Evolutionary conservation across 2,888 invertebrate species (phyloP).

Genomic region (Gari tellinella): DNA sequence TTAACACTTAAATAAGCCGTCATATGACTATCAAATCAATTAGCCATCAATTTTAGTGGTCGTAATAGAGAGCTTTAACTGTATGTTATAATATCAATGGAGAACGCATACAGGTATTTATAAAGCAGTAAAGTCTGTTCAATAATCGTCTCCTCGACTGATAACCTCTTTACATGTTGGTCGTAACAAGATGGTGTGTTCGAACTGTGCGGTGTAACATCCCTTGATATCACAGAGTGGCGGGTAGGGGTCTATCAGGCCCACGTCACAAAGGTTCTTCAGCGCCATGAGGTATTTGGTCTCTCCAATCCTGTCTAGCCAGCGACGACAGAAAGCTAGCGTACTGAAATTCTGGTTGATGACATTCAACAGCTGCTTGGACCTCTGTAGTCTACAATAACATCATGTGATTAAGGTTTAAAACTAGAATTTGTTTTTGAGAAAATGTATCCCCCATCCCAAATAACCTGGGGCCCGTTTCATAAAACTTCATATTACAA

Average conservation of each 20-base stretch:
- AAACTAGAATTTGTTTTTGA: too few relatives aligned
- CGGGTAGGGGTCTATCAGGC: slow-evolving; percentile 98
- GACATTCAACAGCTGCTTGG: slow-evolving; percentile 94
- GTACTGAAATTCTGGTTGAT: slow-evolving; percentile 99
- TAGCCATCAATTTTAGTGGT: too few relatives aligned
- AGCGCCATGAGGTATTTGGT: slow-evolving; percentile 99
- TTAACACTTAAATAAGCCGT: too few relatives aligned
- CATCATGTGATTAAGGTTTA: too few relatives aligned
- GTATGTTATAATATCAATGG: too few relatives aligned
- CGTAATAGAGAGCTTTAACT: too few relatives aligned
- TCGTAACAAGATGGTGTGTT: slow-evolving; percentile 98
- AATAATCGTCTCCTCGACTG: slow-evolving; percentile 98
- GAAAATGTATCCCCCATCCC: too few relatives aligned
- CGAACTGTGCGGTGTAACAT: slow-evolving; percentile 99
- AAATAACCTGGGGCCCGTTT: too few relatives aligned
- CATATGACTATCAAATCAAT: too few relatives aligned
- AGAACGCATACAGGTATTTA: too few relatives aligned
- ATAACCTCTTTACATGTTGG: slow-evolving; percentile 99
- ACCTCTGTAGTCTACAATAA: slow-evolving; percentile 90
- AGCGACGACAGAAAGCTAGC: slow-evolving; percentile 98
- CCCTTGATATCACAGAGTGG: slow-evolving; percentile 98
- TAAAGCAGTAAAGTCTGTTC: slow-evolving; percentile 72
- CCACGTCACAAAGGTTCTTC: slow-evolving; percentile 99
- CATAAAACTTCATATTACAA: too few relatives aligned
- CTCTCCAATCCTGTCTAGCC: slow-evolving; percentile 98